Evolutionary conservation across 2,113 vertebrate species (phyloP).

Genomic region (Fulmarus glacialis): DNA sequence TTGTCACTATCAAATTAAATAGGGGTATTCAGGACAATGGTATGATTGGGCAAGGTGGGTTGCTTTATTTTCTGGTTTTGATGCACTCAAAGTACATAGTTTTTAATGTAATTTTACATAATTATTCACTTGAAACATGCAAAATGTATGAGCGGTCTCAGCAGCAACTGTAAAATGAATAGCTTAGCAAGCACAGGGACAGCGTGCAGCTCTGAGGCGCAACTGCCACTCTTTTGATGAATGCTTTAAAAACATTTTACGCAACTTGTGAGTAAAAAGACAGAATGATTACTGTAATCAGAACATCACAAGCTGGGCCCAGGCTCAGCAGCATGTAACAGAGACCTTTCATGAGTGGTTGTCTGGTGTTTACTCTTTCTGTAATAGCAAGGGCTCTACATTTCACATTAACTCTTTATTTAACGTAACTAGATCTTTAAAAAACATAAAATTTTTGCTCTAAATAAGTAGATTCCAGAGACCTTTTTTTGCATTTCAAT

Average conservation of each 20-base stretch:
- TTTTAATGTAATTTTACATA: not conserved
- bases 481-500: not conserved
- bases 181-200: not conserved
- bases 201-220: not conserved
- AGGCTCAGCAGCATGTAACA: not conserved
- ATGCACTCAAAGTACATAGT: not conserved
- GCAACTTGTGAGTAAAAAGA: not conserved
- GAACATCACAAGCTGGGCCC: not conserved
- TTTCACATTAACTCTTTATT: not conserved
- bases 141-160: not conserved
- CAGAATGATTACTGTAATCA: conserved; percentile 3
- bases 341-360: not conserved
- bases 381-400: not conserved
- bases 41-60: not conserved
- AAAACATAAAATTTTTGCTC: not conserved
- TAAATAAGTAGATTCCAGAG: not conserved
- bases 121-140: not conserved
- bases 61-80: not conserved
- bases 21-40: not conserved
- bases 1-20: not conserved
- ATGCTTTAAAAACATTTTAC: not conserved
- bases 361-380: not conserved
- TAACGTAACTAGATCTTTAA: not conserved
- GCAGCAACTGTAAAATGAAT: not conserved
- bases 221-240: not conserved